A percentile compares a stretch with the other conserved stretches of the same genome.
phyloP scores from a whole-genome alignment of 2,797 vertebrate species.

The Halcyon chelicuti region DNA sequence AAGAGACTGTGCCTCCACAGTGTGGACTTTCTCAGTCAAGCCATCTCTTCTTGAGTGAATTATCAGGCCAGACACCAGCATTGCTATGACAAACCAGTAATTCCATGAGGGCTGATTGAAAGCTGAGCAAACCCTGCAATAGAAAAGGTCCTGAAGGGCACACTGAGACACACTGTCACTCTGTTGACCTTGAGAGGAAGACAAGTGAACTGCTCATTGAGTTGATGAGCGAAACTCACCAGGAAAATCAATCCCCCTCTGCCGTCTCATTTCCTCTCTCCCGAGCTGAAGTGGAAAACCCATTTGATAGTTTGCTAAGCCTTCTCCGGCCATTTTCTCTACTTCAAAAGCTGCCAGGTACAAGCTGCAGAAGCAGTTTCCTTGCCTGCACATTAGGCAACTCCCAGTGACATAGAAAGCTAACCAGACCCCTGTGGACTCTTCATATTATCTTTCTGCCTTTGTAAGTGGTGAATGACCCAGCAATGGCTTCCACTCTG shows the following conservation, averaged over 20 bases:
- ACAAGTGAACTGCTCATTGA: slow-evolving; percentile 4
- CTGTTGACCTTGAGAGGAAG: neutral
- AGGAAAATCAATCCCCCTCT: neutral
- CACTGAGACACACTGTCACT: neutral
- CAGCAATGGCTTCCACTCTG: neutral
- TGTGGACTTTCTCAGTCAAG: neutral
- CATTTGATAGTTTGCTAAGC: neutral
- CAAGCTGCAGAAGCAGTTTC: neutral
- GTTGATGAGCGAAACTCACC: neutral
- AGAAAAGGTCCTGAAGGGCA: neutral
- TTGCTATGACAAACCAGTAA: neutral
- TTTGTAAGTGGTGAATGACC: neutral
- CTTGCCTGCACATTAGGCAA: neutral
- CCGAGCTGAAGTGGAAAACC: neutral
- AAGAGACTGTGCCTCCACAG: neutral
- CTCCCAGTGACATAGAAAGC: neutral
- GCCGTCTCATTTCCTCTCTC: neutral
- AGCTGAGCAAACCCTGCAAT: neutral
- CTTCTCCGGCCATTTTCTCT: neutral
- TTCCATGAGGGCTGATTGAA: neutral
- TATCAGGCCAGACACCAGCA: neutral
- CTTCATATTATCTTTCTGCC: neutral
- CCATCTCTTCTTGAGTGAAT: neutral
- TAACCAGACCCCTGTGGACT: neutral
- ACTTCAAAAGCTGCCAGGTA: slow-evolving; percentile 12